Conservation (phyloP, 2,888 invertebrate species). For the Andrena praecox region DNA sequence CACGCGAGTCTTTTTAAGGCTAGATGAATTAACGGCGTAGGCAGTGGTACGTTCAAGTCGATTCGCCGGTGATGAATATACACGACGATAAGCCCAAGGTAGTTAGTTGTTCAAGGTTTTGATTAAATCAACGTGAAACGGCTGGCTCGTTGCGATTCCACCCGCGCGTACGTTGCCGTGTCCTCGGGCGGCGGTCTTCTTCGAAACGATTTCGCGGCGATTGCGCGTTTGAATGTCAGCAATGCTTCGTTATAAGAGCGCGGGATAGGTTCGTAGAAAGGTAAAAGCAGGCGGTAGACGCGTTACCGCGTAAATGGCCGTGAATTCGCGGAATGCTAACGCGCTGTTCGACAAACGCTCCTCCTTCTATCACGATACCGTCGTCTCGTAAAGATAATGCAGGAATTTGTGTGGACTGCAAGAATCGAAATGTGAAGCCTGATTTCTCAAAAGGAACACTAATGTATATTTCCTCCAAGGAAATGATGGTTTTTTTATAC, state of each 20-base stretch:
- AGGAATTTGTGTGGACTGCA: constrained; percentile 17
- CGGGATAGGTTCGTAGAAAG: constrained; percentile 21
- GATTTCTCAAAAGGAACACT: not conserved
- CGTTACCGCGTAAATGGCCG: constrained; percentile 47
- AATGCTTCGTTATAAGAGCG: constrained; percentile 30
- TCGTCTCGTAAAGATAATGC: constrained; percentile 52
- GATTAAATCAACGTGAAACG: constrained; percentile 36
- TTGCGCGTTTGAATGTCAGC: constrained; percentile 51
- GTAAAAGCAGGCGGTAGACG: constrained; percentile 12
- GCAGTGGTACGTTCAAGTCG: not conserved
- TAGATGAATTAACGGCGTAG: not conserved
- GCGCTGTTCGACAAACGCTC: constrained; percentile 32
- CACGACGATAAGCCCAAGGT: constrained; percentile 16
- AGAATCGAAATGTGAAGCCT: not conserved
- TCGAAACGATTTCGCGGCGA: constrained; percentile 67
- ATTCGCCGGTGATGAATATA: not conserved
- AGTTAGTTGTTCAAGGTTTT: constrained; percentile 46
- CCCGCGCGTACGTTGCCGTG: constrained; percentile 48
- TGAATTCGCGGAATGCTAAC: constrained; percentile 39
- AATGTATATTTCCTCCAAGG: not conserved
- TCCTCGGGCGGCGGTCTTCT: constrained; percentile 69
- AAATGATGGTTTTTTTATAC: not conserved
- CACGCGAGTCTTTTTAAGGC: not conserved
- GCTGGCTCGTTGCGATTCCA: constrained; percentile 68
- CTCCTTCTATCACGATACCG: constrained; percentile 45